Percentiles rank a stretch among this genome's conserved stretches.
Conservation (phyloP, 2,888 invertebrate genomes). For the Aphodius granarius region DNA sequence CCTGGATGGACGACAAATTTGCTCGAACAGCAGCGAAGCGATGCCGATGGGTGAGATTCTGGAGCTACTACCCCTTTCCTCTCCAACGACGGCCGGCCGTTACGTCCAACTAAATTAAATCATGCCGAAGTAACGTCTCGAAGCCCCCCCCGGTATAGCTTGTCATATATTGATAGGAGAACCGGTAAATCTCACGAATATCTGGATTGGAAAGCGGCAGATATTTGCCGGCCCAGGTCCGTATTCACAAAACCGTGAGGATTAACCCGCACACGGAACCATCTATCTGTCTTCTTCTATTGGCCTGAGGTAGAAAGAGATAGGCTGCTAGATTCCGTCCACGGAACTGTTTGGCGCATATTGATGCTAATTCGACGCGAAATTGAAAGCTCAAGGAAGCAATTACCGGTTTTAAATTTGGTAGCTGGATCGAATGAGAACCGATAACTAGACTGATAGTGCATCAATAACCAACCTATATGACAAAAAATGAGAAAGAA, state of each 20-base stretch:
- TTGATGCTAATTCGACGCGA: not conserved
- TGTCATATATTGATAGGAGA: not conserved
- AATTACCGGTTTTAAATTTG: too few species aligned
- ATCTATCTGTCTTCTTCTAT: too few species aligned
- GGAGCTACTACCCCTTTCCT: not conserved
- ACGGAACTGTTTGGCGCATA: too few species aligned
- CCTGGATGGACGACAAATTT: conserved; percentile 10
- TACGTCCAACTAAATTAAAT: not conserved
- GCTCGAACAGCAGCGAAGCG: not conserved
- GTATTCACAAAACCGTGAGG: too few species aligned
- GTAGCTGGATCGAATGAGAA: too few species aligned
- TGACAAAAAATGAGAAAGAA: too few species aligned
- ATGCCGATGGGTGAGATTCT: not conserved
- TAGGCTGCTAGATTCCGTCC: too few species aligned
- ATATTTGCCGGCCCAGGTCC: not conserved
- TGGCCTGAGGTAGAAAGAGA: too few species aligned
- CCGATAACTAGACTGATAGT: too few species aligned
- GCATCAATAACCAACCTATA: too few species aligned
- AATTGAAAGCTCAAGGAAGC: not conserved
- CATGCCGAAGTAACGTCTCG: not conserved
- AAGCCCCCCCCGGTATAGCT: not conserved
- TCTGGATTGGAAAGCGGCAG: not conserved
- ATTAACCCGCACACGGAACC: too few species aligned
- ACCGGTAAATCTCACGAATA: not conserved
- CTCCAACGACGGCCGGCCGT: not conserved